Percentiles rank a stretch among this genome's conserved stretches.
Evolutionary conservation across 2,113 vertebrate genomes (phyloP).

Genomic region (Anolis carolinensis): DNA sequence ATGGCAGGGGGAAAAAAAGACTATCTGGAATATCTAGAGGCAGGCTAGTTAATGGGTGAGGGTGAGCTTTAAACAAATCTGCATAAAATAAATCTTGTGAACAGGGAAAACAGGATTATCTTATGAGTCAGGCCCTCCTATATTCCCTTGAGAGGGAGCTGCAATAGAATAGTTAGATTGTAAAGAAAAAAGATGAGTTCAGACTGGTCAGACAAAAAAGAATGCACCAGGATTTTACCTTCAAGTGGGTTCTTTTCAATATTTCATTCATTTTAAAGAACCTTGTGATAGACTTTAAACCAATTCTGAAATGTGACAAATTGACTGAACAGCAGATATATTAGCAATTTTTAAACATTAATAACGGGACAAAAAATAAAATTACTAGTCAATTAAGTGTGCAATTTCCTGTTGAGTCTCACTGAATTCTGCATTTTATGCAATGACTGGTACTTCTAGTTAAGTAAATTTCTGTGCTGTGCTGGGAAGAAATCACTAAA

Average conservation of each 20-base stretch:
- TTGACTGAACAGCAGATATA: too few species aligned
- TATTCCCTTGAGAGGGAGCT: slow-evolving; percentile 4
- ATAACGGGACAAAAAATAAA: too few species aligned
- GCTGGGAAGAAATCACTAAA: too few species aligned
- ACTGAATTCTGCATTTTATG: too few species aligned
- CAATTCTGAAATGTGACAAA: too few species aligned
- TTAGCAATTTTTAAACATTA: too few species aligned
- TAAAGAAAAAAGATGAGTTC: not conserved
- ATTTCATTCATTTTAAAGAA: not conserved
- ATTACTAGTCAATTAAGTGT: too few species aligned
- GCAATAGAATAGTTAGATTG: not conserved
- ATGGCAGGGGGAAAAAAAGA: slow-evolving; percentile 46
- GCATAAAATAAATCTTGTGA: not conserved
- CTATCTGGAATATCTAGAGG: slow-evolving; percentile 34
- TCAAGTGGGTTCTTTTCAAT: not conserved
- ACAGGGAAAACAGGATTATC: not conserved
- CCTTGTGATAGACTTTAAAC: too few species aligned
- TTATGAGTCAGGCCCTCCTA: slow-evolving; percentile 22
- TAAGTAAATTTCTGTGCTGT: too few species aligned
- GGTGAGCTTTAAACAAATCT: not conserved
- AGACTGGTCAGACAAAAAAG: not conserved
- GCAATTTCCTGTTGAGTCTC: too few species aligned
- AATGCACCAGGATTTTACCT: not conserved
- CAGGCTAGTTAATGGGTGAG: slow-evolving; percentile 35
- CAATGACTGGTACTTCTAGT: too few species aligned